These are phyloP conservation scores for Pygmarrhopalites habei DNA, from an alignment of 1,140 invertebrate species.

Conservation along the genomic window DNA sequence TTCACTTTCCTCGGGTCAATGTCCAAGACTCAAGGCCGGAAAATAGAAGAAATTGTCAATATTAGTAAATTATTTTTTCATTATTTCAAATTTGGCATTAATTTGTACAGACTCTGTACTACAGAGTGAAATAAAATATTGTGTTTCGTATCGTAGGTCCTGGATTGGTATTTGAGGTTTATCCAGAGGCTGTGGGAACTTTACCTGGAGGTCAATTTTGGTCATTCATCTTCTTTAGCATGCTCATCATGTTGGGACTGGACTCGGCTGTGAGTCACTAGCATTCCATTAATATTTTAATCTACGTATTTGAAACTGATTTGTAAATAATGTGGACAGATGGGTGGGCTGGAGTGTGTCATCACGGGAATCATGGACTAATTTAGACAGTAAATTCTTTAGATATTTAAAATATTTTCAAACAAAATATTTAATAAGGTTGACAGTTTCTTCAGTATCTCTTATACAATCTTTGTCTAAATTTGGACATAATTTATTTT, in stretches of 20 bases:
- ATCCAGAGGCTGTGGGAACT: conserved; percentile 81
- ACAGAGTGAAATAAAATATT: too few relatives aligned
- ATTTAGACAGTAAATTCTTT: conserved; percentile 56
- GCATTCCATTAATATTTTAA: too few relatives aligned
- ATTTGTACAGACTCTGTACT: too few relatives aligned
- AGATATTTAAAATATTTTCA: conserved; percentile 28
- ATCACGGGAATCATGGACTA: conserved; percentile 73
- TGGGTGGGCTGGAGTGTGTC: conserved; percentile 76
- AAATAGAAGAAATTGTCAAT: conserved; percentile 76
- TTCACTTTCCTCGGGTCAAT: conserved; percentile 92
- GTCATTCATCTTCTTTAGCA: conserved; percentile 84
- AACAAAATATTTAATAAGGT: too few relatives aligned
- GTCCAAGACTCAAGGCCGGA: conserved; percentile 67
- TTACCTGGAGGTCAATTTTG: conserved; percentile 83
- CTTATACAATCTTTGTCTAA: too few relatives aligned
- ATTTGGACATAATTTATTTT: too few relatives aligned
- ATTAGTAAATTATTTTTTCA: too few relatives aligned
- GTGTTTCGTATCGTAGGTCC: conserved; percentile 64
- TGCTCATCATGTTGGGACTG: conserved; percentile 86
- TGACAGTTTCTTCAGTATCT: too few relatives aligned
- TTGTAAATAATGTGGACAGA: too few relatives aligned
- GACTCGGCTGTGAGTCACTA: too few relatives aligned
- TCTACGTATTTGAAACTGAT: too few relatives aligned
- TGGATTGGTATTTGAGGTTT: conserved; percentile 83
- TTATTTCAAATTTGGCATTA: too few relatives aligned